Percentiles rank a stretch among this genome's conserved stretches.
Conservation (phyloP, 1,140 invertebrate genomes). For the Elysia chlorotica region DNA sequence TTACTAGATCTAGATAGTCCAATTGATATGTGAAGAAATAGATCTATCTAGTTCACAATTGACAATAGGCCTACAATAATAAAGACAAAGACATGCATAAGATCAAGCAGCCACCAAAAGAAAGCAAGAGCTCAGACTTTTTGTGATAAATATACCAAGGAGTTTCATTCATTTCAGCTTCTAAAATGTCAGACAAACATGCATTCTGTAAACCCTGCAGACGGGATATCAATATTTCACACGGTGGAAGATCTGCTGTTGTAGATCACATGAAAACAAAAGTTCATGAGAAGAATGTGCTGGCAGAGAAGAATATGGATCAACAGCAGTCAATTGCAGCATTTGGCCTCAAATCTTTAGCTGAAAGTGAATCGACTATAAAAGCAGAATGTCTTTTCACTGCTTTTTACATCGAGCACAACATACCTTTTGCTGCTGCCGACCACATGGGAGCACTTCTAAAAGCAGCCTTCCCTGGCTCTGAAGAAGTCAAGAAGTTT, state of each 20-base stretch:
- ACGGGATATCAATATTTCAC: background rate
- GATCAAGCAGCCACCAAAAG: too few species aligned
- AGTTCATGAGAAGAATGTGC: background rate
- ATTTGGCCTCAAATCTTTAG: background rate
- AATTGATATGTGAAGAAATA: too few species aligned
- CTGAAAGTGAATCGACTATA: background rate
- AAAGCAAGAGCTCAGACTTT: too few species aligned
- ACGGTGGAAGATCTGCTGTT: background rate
- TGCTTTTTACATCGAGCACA: slow-evolving; percentile 1
- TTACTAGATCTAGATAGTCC: too few species aligned
- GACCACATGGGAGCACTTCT: background rate
- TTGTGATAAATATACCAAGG: background rate
- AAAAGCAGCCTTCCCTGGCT: background rate
- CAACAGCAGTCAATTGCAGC: background rate
- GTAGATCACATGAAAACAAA: background rate
- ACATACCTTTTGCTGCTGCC: background rate
- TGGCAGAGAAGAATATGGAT: background rate
- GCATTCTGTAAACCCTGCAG: background rate
- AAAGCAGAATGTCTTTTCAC: background rate
- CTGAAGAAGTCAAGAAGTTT: slow-evolving; percentile 1
- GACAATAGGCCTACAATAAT: too few species aligned
- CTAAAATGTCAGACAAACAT: background rate
- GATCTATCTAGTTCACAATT: too few species aligned
- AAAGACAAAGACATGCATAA: too few species aligned
- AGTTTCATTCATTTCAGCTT: background rate